Conservation (phyloP, 2,113 vertebrate species). For the Lathamus discolor region DNA sequence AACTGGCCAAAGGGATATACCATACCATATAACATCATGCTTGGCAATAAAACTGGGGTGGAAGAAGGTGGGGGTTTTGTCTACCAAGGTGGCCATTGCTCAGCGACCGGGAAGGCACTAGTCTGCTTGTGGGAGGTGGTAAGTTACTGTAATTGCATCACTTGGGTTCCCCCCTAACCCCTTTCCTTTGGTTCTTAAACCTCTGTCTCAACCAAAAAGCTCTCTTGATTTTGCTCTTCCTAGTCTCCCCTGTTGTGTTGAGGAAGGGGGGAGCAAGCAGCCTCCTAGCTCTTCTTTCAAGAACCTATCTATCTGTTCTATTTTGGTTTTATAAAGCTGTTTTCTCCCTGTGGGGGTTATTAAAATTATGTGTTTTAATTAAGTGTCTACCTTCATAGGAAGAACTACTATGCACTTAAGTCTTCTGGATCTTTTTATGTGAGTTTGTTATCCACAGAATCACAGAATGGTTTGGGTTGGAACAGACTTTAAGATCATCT, state of each 20-base stretch:
- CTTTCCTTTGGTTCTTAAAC: not conserved
- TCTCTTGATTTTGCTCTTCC: not conserved
- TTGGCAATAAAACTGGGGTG: not conserved
- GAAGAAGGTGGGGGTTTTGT: not conserved
- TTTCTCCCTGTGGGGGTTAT: not conserved
- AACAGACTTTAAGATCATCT: not conserved
- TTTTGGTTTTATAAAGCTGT: not conserved
- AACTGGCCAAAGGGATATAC: not conserved
- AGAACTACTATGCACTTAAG: not conserved
- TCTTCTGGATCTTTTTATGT: not conserved
- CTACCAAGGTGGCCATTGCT: not conserved
- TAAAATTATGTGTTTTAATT: not conserved
- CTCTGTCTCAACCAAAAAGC: not conserved
- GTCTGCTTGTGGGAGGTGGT: not conserved
- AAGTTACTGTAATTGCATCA: not conserved
- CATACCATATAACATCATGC: not conserved
- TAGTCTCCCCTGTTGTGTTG: not conserved
- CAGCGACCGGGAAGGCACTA: not conserved
- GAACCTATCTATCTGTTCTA: not conserved
- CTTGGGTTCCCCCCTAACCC: not conserved
- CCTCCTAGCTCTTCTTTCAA: not conserved
- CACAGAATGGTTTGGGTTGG: not conserved
- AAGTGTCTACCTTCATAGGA: not conserved
- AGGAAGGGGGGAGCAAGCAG: not conserved
- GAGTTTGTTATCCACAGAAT: not conserved